Evolutionary conservation across 1,140 invertebrate genomes (phyloP).

Genomic region (Drosophila sturtevanti): DNA sequence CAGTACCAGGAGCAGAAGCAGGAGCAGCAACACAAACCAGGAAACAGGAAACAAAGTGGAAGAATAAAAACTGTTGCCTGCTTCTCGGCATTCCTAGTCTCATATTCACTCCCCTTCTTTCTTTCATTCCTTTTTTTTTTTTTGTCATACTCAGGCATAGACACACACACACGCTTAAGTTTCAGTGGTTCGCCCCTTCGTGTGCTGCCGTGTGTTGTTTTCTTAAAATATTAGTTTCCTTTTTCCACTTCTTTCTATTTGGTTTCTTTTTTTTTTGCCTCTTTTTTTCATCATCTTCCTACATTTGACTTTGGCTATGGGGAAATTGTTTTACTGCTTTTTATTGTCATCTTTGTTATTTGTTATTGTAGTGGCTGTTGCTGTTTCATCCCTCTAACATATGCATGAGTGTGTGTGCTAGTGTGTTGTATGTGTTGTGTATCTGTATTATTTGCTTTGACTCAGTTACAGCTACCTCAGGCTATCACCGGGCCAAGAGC

Average conservation of each 20-base stretch:
- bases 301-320: slow-evolving; percentile 39
- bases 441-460: slow-evolving; percentile 66
- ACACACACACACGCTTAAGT: slow-evolving; percentile 42
- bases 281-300: slow-evolving; percentile 9
- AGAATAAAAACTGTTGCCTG: slow-evolving; percentile 64
- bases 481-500: slow-evolving; percentile 52
- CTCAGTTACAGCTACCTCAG: slow-evolving; percentile 64
- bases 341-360: slow-evolving; percentile 81
- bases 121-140: background rate
- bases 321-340: slow-evolving; percentile 79
- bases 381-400: slow-evolving; percentile 3
- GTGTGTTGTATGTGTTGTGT: slow-evolving; percentile 13
- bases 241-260: slow-evolving; percentile 30
- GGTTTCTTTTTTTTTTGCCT: background rate
- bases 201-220: slow-evolving; percentile 60
- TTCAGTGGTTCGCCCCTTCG: slow-evolving; percentile 23
- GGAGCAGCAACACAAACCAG: background rate
- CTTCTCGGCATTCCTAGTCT: slow-evolving; percentile 28
- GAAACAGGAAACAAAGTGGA: slow-evolving; percentile 2
- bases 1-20: slow-evolving; percentile 2
- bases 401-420: background rate
- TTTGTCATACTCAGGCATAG: slow-evolving; percentile 1
- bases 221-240: slow-evolving; percentile 81
- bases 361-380: slow-evolving; percentile 43
- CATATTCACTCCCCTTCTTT: background rate